phyloP scores from a whole-genome alignment of 2,888 invertebrate species.

The Protonemura montana region DNA sequence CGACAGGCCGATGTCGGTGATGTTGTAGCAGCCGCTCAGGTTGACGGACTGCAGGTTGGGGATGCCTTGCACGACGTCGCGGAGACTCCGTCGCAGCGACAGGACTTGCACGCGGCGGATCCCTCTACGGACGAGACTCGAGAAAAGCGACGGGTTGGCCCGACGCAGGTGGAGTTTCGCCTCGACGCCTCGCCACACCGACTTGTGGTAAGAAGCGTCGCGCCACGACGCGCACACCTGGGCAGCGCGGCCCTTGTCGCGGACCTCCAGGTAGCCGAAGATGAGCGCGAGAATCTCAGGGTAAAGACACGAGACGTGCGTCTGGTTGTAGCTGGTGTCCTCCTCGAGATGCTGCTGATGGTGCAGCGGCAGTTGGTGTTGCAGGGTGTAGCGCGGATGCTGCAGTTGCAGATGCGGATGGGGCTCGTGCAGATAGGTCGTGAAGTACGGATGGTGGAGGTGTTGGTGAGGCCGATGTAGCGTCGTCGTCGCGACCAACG shows the following conservation, averaged over 20 bases:
- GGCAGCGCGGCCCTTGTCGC: slow-evolving; percentile 88
- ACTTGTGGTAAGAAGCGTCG: slow-evolving; percentile 90
- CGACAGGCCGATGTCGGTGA: slow-evolving; percentile 84
- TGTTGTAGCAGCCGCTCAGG: slow-evolving; percentile 92
- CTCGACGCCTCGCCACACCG: slow-evolving; percentile 93
- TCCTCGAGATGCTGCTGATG: slow-evolving; percentile 62
- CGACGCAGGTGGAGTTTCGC: slow-evolving; percentile 87
- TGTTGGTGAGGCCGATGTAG: slow-evolving; percentile 62
- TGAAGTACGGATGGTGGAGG: slow-evolving; percentile 53
- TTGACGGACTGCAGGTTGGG: slow-evolving; percentile 88
- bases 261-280: slow-evolving; percentile 86
- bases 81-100: slow-evolving; percentile 80
- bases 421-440: slow-evolving; percentile 57
- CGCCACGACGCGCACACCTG: slow-evolving; percentile 91
- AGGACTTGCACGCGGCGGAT: slow-evolving; percentile 89
- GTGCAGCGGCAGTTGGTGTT: slow-evolving; percentile 72
- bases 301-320: slow-evolving; percentile 87
- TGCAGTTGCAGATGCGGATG: slow-evolving; percentile 57
- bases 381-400: slow-evolving; percentile 65
- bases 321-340: slow-evolving; percentile 60
- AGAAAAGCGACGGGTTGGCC: slow-evolving; percentile 84
- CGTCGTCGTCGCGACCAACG: slow-evolving; percentile 60
- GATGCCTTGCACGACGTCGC: slow-evolving; percentile 85
- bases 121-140: slow-evolving; percentile 85
- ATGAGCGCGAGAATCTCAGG: slow-evolving; percentile 93